Base-by-base conservation (phyloP, 2,113 vertebrate genomes). In the Paedocypris sp. region DNA sequence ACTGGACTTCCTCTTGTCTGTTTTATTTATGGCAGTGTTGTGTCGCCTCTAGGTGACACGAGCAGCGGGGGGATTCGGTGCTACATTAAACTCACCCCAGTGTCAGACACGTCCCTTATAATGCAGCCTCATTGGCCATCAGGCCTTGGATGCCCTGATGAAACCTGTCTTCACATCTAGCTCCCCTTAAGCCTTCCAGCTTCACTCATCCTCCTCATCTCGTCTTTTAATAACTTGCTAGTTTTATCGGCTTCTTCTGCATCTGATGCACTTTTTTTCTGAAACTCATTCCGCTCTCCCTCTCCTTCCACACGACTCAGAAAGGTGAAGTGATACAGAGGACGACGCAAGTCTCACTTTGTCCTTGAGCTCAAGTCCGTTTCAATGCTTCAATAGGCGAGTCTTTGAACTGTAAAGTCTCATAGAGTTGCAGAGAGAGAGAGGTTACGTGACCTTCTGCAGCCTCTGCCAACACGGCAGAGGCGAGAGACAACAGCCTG, bases 21-120 rank as follows among this genome's bases (percentile, higher is more conserved):
- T 41, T 64, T 75, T 84, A 81, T 84, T 83, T 81, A 76, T 46
- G 73, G 47, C 67, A n/a, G 6, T 23, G 50, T 51, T 43, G 31
- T 63, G 70, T 81, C 67, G 67, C 79, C 77, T 70, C 54, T 19
- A 75, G 75, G 80, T 68, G 68, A 23, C 32, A 59, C n/a, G 18
- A 77, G 68, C 77, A 79, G 73, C 73, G 51, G 68, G 68, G n/a
- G 62, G 62, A 54, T 62, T 57, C 68, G 38, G 23, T 51, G 23
- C 16, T 51, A 54, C 48, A 48, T 48, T 42, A 66, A 42, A 23
- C 62, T 54, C 41, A 43, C 16, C 56, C 31, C 51, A 25, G 29
- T 48, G 20, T 47, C 41, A 64, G 56, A 47, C 71, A 67, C 31
- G 11, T 67, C 35, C 22, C 53, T 57, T 75, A 75, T 67, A 80